Conservation (phyloP, 2,888 invertebrate genomes). For the Holacanthella duospinosa region DNA sequence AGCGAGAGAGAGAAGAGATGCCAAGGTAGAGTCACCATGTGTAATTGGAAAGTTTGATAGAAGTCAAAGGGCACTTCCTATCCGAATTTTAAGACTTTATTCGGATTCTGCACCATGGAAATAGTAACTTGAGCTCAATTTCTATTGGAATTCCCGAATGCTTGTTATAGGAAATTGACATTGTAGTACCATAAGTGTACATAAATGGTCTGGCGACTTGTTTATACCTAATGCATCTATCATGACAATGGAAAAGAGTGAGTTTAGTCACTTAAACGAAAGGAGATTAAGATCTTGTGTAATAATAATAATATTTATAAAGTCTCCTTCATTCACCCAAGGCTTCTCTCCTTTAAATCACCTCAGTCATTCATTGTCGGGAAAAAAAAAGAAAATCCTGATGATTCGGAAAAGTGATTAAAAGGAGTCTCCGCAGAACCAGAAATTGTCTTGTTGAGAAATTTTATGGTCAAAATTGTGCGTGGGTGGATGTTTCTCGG, state of each 20-base stretch:
- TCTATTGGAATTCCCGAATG: not conserved
- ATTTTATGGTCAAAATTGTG: not conserved
- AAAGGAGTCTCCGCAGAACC: too few species aligned
- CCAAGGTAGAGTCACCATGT: slow-evolving; percentile 21
- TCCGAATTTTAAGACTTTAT: slow-evolving; percentile 10
- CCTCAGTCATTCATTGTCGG: not conserved
- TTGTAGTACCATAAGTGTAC: slow-evolving; percentile 4
- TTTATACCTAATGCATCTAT: not conserved
- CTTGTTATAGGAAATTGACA: not conserved
- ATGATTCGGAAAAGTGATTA: too few species aligned
- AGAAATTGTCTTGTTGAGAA: not conserved
- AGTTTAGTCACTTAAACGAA: not conserved
- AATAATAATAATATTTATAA: not conserved
- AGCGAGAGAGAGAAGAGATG: slow-evolving; percentile 67
- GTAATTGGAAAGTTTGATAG: slow-evolving; percentile 18
- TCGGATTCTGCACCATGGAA: slow-evolving; percentile 12
- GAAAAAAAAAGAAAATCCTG: not conserved
- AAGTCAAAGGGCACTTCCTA: slow-evolving; percentile 22
- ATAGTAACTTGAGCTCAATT: not conserved
- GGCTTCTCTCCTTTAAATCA: too few species aligned
- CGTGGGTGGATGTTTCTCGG: not conserved
- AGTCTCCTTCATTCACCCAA: too few species aligned
- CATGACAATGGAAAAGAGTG: not conserved
- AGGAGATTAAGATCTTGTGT: not conserved
- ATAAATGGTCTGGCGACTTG: not conserved